Evolutionary conservation across 2,113 vertebrate genomes (phyloP), one percentile per base, ranked within the genome.

Genomic region (Megaceryle maxima): DNA sequence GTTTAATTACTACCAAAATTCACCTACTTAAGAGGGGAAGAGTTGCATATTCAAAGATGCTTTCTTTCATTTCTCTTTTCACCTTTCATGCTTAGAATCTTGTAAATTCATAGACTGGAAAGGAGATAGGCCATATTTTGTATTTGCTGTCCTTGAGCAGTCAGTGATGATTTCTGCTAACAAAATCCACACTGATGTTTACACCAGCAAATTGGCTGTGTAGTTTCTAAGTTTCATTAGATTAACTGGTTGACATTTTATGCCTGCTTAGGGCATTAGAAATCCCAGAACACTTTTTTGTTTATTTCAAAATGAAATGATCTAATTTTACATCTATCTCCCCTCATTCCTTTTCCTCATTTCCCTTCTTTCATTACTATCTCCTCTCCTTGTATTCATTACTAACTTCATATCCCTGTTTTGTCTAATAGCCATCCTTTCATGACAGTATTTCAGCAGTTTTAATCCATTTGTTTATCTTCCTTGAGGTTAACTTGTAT

Each of bases 111-210:
- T 69, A 70, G 91, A 9, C 41, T 79, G 85, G 29, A 85, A 85
- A 73, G 20, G 53, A 92, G 67, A 76, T 19, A 64, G 50, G 9
- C 5, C 83, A 39, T 66, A 8, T 73, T 35, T 35, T 82, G 19
- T 57, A 37, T 92, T 83, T 94, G n/a, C 41, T 88, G 67, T 83
- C 67, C 68, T 90, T 96, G 93, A 96, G 87, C 70, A 87, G 59
- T 76, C 84, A 96, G 55, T 87, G 67, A 60, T 90, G 41, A 76
- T 88, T 95, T 91, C 85, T 86, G 25, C n/a, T 69, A 48, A 88
- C 59, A 86, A 91, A 93, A 83, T 83, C 31, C 92, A 19, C 55
- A 26, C 53, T 76, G 74, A 72, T 92, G 55, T 91, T 96, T 96
- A 79, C 31, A 77, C 25, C 79, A 87, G 59, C 16, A 92, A 90